Evolutionary conservation across 2,888 invertebrate genomes (phyloP).

Genomic region (Hirtodrosophila trivittata): DNA sequence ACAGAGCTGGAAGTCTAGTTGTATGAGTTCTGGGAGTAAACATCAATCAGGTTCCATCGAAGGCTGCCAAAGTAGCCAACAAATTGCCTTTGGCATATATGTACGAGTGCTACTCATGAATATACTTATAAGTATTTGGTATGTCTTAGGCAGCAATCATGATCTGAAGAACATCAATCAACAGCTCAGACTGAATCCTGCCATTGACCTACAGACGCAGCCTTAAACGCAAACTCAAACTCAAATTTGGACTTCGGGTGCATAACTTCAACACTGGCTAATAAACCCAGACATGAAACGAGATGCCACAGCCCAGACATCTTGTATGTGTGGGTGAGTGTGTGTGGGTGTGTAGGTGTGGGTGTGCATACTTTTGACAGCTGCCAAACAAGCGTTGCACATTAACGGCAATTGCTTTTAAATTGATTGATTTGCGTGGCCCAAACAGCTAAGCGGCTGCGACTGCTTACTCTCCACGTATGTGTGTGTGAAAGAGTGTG

Average conservation of each 20-base stretch:
- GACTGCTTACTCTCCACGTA: too few species aligned
- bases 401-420: conserved; percentile 77
- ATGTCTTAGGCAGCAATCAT: conserved; percentile 33
- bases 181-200: conserved; percentile 15
- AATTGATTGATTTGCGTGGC: conserved; percentile 74
- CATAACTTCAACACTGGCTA: conserved; percentile 32
- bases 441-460: conserved; percentile 29
- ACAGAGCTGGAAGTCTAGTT: too few species aligned
- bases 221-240: too few species aligned
- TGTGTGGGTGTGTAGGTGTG: conserved; percentile 7
- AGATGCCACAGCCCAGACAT: conserved; percentile 11
- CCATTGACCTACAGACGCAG: conserved; percentile 24
- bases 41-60: conserved; percentile 73
- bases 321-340: conserved; percentile 11
- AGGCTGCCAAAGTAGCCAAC: too few species aligned
- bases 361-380: conserved; percentile 58
- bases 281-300: too few species aligned
- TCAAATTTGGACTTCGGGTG: conserved; percentile 13
- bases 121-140: conserved; percentile 18
- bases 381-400: conserved; percentile 75
- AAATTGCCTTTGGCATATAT: too few species aligned
- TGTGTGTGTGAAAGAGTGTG: conserved; percentile 9
- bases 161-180: conserved; percentile 50
- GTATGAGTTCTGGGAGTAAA: conserved; percentile 45
- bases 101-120: conserved; percentile 3